A percentile compares a stretch with the other conserved stretches of the same genome.
These are phyloP conservation scores for Sebastes flavidus DNA, from an alignment of 2,797 vertebrate species.

Conservation along the genomic window DNA sequence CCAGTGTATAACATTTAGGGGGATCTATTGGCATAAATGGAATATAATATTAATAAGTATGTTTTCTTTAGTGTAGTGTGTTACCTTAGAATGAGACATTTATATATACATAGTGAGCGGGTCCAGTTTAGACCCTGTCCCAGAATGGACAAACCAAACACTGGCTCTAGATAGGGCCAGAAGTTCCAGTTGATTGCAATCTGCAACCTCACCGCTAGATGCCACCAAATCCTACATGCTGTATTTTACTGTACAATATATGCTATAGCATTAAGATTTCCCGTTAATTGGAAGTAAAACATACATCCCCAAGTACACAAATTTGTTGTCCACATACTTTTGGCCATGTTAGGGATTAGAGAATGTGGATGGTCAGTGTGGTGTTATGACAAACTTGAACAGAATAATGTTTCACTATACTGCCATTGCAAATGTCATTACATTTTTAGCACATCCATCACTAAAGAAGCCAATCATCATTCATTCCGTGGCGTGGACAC, in stretches of 20 bases:
- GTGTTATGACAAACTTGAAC: slow-evolving; percentile 5
- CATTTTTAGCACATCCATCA: slow-evolving; percentile 27
- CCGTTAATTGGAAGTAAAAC: not conserved
- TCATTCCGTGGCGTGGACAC: slow-evolving; percentile 39
- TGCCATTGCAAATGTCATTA: slow-evolving; percentile 8
- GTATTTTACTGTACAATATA: not conserved
- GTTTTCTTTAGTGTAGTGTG: too few species aligned
- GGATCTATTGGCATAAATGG: rapidly evolving
- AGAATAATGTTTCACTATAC: not conserved
- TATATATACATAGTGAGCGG: rapidly evolving
- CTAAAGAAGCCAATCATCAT: slow-evolving; percentile 17
- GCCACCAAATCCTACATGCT: not conserved
- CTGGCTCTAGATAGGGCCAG: not conserved
- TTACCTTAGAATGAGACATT: rapidly evolving
- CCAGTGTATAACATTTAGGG: too few species aligned
- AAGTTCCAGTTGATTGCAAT: not conserved
- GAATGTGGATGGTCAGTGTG: not conserved
- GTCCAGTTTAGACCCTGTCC: rapidly evolving
- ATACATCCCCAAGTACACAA: not conserved
- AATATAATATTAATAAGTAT: too few species aligned
- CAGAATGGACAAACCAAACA: too few species aligned
- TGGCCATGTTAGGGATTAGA: not conserved
- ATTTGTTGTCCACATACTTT: not conserved
- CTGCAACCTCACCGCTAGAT: not conserved
- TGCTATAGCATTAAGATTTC: not conserved